phyloP scores from a whole-genome alignment of 2,888 invertebrate genomes.

The Papilio elwesi region DNA sequence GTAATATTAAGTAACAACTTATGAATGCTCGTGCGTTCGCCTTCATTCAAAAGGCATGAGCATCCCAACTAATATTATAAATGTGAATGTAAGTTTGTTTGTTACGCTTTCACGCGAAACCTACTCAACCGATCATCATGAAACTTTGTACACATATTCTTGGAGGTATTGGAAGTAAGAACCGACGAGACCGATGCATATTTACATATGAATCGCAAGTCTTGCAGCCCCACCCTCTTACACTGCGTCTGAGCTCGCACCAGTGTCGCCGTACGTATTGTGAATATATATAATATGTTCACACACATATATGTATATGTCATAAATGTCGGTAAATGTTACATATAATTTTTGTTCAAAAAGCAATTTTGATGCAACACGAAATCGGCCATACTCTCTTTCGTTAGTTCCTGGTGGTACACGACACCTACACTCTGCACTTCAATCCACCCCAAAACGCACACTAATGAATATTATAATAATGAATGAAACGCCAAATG shows the following conservation, averaged over 20 bases:
- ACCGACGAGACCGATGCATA: constrained; percentile 44
- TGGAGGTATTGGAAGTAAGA: no score
- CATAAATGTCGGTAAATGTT: neutral
- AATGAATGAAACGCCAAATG: constrained; percentile 44
- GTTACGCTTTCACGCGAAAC: no score
- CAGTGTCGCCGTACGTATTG: neutral
- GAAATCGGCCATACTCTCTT: neutral
- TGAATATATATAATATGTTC: neutral
- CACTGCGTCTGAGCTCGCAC: neutral
- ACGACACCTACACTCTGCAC: constrained; percentile 3
- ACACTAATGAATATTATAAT: constrained; percentile 45
- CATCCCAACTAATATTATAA: no score
- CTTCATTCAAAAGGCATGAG: no score
- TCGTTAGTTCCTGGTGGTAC: neutral
- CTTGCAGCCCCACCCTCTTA: constrained; percentile 42
- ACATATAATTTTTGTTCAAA: neutral
- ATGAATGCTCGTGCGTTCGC: no score
- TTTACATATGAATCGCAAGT: constrained; percentile 49
- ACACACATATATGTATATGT: neutral
- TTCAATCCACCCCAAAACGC: constrained; percentile 19
- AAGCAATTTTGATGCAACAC: neutral
- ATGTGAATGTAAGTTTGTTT: no score
- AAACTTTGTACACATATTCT: no score
- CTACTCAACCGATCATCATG: no score
- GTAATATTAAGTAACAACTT: no score